phyloP scores from a whole-genome alignment of 2,888 invertebrate genomes.

The Willowsia nigromaculata region DNA sequence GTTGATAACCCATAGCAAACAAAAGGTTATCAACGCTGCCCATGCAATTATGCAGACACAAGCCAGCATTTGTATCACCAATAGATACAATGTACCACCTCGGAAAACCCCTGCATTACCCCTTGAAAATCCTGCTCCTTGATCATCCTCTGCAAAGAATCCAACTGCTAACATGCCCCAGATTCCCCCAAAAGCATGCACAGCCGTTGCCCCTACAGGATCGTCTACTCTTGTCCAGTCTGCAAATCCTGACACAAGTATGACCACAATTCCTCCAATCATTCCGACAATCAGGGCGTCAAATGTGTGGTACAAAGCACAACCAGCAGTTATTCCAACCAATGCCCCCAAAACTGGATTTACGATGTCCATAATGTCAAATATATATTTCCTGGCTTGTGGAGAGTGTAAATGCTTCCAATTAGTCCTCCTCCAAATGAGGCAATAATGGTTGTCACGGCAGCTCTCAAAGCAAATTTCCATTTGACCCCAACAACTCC shows the following conservation, averaged over 20 bases:
- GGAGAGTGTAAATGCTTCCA: slow-evolving; percentile 78
- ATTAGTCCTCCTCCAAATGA: slow-evolving; percentile 81
- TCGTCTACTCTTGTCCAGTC: slow-evolving; percentile 81
- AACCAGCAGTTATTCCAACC: slow-evolving; percentile 80
- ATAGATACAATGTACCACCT: slow-evolving; percentile 78
- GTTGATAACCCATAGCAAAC: slow-evolving; percentile 80
- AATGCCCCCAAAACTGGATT: slow-evolving; percentile 81
- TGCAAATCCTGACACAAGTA: slow-evolving; percentile 79
- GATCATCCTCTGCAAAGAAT: slow-evolving; percentile 80
- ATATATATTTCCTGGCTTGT: slow-evolving; percentile 79
- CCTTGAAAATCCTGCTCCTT: slow-evolving; percentile 80
- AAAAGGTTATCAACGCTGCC: slow-evolving; percentile 80
- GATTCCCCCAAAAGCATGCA: slow-evolving; percentile 80
- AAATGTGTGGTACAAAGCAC: slow-evolving; percentile 80
- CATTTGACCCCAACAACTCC: slow-evolving; percentile 81
- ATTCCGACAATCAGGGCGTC: slow-evolving; percentile 81
- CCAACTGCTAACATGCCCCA: slow-evolving; percentile 81
- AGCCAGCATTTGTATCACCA: slow-evolving; percentile 81
- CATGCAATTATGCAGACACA: slow-evolving; percentile 80
- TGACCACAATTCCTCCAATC: slow-evolving; percentile 80
- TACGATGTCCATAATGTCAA: slow-evolving; percentile 80
- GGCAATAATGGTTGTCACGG: slow-evolving; percentile 80
- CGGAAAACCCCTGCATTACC: slow-evolving; percentile 81
- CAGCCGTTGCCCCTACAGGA: slow-evolving; percentile 81
- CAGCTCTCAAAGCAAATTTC: slow-evolving; percentile 80